Conservation (phyloP, 2,797 vertebrate species). For the Pipistrellus pygmaeus region DNA sequence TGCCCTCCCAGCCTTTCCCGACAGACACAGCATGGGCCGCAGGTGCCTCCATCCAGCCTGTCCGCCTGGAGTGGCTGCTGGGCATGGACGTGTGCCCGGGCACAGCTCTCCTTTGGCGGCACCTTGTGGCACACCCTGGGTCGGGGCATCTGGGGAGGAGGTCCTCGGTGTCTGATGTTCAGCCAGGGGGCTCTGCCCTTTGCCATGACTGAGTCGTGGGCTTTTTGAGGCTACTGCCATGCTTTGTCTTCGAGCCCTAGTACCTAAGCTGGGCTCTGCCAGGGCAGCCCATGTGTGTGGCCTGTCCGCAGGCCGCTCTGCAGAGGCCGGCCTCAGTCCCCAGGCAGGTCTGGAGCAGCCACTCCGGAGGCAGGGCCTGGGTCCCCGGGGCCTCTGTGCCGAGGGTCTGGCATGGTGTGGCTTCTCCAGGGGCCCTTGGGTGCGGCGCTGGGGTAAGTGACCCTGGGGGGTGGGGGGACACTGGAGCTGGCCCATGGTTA, state of each 20-base stretch:
- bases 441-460: accelerated
- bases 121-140: no score
- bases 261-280: background rate
- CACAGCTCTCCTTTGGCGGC: accelerated
- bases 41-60: background rate
- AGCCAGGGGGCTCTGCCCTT: background rate
- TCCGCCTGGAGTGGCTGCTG: background rate
- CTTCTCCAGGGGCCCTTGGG: background rate
- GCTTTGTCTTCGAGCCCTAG: background rate
- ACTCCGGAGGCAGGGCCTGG: background rate
- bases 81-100: background rate
- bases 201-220: background rate
- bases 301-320: background rate
- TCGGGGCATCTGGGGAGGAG: background rate
- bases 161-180: accelerated
- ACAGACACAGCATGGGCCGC: background rate
- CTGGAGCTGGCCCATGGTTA: accelerated
- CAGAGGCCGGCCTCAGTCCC: no score
- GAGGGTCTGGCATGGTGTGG: background rate
- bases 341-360: background rate
- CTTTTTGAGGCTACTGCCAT: accelerated
- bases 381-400: no score
- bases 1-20: accelerated
- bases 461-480: accelerated
- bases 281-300: no score